phyloP scores from a whole-genome alignment of 2,888 invertebrate genomes.

The Busseola fusca region DNA sequence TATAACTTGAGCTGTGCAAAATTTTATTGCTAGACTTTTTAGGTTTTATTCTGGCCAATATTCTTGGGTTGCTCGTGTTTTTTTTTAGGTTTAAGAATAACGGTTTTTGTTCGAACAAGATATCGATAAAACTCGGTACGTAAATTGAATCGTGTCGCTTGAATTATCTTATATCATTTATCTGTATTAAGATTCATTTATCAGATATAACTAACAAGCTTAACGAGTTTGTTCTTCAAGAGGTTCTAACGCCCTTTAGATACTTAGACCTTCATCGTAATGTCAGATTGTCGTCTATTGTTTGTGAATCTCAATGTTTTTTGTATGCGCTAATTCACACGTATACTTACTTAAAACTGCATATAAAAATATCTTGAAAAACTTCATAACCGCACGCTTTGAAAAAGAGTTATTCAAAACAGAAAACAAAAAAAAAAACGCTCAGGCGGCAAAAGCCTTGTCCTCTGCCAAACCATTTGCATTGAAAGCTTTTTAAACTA shows the following conservation, averaged over 20 bases:
- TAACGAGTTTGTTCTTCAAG: conserved; percentile 29
- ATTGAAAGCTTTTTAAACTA: conserved; percentile 47
- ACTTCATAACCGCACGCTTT: conserved; percentile 15
- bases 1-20: conserved; percentile 57
- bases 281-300: conserved; percentile 27
- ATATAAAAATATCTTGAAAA: background rate
- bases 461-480: conserved; percentile 41
- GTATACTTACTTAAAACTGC: background rate
- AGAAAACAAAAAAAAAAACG: conserved; percentile 5
- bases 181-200: conserved; percentile 45
- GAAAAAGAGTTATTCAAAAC: conserved; percentile 12
- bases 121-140: conserved; percentile 19
- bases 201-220: conserved; percentile 36
- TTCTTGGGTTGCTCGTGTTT: conserved; percentile 18
- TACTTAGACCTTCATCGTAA: conserved; percentile 13
- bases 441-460: conserved; percentile 38
- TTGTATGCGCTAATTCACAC: conserved; percentile 32
- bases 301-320: conserved; percentile 28
- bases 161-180: conserved; percentile 52
- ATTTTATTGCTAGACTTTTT: conserved; percentile 58
- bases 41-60: conserved; percentile 47
- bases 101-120: conserved; percentile 34
- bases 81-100: conserved; percentile 42
- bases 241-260: background rate
- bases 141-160: conserved; percentile 41